phyloP scores from a whole-genome alignment of 2,113 vertebrate species.

The Odocoileus virginianus region DNA sequence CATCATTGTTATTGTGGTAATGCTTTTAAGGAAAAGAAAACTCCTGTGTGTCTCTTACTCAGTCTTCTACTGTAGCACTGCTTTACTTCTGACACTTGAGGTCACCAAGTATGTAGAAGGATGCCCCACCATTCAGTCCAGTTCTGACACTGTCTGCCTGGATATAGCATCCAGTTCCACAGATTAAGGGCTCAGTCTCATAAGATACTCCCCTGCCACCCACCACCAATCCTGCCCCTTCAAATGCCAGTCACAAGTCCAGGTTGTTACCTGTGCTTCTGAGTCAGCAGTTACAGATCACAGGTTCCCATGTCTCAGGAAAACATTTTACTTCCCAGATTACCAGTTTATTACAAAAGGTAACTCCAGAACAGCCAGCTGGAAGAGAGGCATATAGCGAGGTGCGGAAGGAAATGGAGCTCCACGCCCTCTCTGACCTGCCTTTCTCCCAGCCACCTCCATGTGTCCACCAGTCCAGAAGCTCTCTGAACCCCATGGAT shows the following conservation, averaged over 20 bases:
- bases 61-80: not conserved
- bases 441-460: not conserved
- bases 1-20: not conserved
- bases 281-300: not conserved
- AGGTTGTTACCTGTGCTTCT: not conserved
- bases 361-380: not conserved
- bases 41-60: not conserved
- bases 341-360: not conserved
- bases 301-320: not conserved
- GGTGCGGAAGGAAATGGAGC: not conserved
- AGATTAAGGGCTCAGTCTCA: not conserved
- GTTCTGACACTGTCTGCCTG: not conserved
- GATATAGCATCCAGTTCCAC: not conserved
- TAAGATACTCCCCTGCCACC: not conserved
- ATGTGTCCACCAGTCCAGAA: not conserved
- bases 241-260: not conserved
- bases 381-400: not conserved
- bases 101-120: not conserved
- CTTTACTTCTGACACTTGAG: not conserved
- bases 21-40: not conserved
- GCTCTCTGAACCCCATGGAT: not conserved
- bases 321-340: not conserved
- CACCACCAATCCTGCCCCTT: not conserved
- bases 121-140: not conserved
- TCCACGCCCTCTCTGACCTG: not conserved